These are phyloP conservation scores for Pogonophryne albipinna DNA, from an alignment of 2,797 vertebrate species.

Conservation along the genomic window DNA sequence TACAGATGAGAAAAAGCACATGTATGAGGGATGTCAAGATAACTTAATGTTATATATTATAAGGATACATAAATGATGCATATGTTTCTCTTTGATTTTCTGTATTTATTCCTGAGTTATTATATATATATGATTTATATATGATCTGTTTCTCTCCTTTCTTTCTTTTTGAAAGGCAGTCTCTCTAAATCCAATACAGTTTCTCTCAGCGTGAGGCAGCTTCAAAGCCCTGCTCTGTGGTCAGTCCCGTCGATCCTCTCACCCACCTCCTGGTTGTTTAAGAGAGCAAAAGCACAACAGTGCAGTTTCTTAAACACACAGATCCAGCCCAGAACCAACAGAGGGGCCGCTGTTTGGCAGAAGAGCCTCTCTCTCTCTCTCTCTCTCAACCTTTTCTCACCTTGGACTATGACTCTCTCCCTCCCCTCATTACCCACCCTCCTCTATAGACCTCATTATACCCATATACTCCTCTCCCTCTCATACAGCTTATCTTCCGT, in stretches of 20 bases:
- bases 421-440: slow-evolving; percentile 55
- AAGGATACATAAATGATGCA: background rate
- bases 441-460: slow-evolving; percentile 76
- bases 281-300: slow-evolving; percentile 79
- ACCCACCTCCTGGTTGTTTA: slow-evolving; percentile 79
- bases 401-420: slow-evolving; percentile 66
- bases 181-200: slow-evolving; percentile 75
- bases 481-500: slow-evolving; percentile 67
- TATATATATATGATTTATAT: too few relatives aligned
- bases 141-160: slow-evolving; percentile 50
- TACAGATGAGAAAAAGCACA: slow-evolving; percentile 56
- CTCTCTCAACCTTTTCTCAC: slow-evolving; percentile 50
- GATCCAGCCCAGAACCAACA: slow-evolving; percentile 66
- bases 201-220: slow-evolving; percentile 75
- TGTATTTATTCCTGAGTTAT: slow-evolving; percentile 27
- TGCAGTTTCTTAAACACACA: slow-evolving; percentile 80
- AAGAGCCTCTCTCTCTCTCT: slow-evolving; percentile 45
- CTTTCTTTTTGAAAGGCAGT: slow-evolving; percentile 57
- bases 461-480: slow-evolving; percentile 36
- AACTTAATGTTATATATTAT: background rate
- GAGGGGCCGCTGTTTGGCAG: slow-evolving; percentile 69
- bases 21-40: slow-evolving; percentile 12
- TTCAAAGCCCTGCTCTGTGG: slow-evolving; percentile 79
- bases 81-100: slow-evolving; percentile 18
- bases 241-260: slow-evolving; percentile 74